These are phyloP conservation scores for Melieria omissa DNA, from an alignment of 2,888 invertebrate genomes.

Conservation along the genomic window DNA sequence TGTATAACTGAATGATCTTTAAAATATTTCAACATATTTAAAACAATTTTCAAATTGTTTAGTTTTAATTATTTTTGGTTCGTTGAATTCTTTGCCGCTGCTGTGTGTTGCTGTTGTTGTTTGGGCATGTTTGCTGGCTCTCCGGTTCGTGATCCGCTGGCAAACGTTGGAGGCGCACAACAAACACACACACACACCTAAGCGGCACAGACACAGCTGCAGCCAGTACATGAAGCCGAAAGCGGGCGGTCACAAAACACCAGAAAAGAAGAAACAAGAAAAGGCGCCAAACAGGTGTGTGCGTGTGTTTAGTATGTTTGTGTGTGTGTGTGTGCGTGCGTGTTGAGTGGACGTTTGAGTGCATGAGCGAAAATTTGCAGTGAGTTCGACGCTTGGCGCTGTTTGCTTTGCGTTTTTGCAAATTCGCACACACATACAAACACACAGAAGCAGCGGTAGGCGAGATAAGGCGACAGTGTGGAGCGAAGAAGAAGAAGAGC, in stretches of 20 bases:
- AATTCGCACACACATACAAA: too few relatives aligned
- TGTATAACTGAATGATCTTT: too few relatives aligned
- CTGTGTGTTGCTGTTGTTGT: neutral
- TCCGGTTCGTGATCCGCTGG: neutral
- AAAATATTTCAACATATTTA: too few relatives aligned
- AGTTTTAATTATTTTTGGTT: too few relatives aligned
- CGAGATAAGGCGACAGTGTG: too few relatives aligned
- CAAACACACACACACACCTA: neutral
- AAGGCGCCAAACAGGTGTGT: slow-evolving; percentile 49
- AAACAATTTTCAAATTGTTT: too few relatives aligned
- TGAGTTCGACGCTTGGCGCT: too few relatives aligned
- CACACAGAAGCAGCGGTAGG: too few relatives aligned
- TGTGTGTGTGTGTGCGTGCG: slow-evolving; percentile 3
- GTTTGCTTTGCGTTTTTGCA: too few relatives aligned
- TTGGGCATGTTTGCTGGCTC: neutral
- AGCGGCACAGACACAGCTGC: neutral
- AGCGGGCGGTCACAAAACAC: too few relatives aligned
- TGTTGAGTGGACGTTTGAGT: neutral
- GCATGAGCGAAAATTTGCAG: slow-evolving; percentile 1
- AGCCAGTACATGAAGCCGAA: too few relatives aligned
- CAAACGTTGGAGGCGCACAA: neutral
- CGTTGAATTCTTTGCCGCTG: neutral
- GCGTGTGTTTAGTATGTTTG: neutral
- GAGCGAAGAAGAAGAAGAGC: too few relatives aligned
- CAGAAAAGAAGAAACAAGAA: neutral